Evolutionary conservation across 2,797 vertebrate genomes (phyloP).

Genomic region (Falco rusticolus): DNA sequence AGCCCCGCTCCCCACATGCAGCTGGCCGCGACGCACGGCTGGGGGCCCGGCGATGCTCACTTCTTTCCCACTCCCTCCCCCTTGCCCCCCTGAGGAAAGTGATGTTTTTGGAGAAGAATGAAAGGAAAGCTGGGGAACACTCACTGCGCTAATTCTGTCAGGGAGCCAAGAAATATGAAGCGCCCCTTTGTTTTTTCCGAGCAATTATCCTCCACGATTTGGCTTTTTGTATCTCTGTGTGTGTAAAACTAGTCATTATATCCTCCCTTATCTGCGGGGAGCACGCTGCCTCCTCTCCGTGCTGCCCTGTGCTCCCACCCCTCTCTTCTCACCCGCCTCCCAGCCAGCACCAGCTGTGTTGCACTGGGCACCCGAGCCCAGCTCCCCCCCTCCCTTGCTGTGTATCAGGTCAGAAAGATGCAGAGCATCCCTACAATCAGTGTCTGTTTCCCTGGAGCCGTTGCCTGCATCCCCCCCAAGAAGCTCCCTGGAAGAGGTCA

Average conservation of each 20-base stretch:
- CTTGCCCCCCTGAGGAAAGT: not conserved
- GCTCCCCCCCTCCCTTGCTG: not conserved
- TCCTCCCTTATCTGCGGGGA: not conserved
- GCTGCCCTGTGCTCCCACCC: not conserved
- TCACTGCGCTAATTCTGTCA: slow-evolving; percentile 56
- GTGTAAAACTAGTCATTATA: not conserved
- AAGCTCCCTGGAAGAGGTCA: not conserved
- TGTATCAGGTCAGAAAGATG: accelerated
- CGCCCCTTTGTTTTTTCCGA: slow-evolving; percentile 41
- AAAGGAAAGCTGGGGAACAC: slow-evolving; percentile 8
- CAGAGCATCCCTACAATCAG: not conserved
- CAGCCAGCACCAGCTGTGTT: not conserved
- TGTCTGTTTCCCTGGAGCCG: not conserved
- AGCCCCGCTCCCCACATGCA: not conserved
- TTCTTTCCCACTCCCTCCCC: slow-evolving; percentile 7
- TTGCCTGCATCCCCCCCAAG: accelerated
- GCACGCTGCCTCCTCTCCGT: accelerated
- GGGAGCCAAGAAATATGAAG: slow-evolving; percentile 63
- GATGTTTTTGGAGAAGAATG: slow-evolving; percentile 69
- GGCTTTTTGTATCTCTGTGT: not conserved
- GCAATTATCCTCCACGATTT: slow-evolving; percentile 24
- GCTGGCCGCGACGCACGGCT: not conserved
- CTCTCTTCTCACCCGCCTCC: not conserved
- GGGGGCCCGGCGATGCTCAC: not conserved
- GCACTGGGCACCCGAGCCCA: not conserved